Base-by-base conservation (phyloP, 1,140 invertebrate genomes). In the Physella acuta region DNA sequence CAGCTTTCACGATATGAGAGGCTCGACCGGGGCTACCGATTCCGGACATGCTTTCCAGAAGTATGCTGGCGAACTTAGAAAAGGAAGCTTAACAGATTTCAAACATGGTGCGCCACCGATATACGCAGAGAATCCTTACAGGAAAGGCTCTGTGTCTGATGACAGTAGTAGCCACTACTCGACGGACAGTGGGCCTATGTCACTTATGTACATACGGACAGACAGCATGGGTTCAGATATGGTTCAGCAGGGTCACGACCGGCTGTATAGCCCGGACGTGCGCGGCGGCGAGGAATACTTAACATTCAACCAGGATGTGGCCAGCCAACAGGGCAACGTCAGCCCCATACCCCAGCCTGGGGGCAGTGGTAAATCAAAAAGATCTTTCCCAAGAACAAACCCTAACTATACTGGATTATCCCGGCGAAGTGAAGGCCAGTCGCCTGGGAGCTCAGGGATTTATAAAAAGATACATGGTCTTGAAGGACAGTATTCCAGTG, bases 301-400 rank as follows among this genome's bases (percentile, higher is more conserved):
- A 56, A 74, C 79, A 30, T 82, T 80, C 70, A 81, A 78, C 73
- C 81, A 82, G 63, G 81, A 82, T 68, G 81, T 82, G 72, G 75
- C 75, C 20, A 74, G 71, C 63, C 77, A 79, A 49, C 79, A 82
- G 53, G 79, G 79, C 33, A 74, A 76, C 69, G 75, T 78, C 14
- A 81, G 79, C 49, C 80, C 81, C 5, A 64, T 76, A 28, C 76
- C 77, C 8, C 73, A 75, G 39, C n/a, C 4, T 3, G 33, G 2
- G 24, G 49, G 58, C 0, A 2, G 51, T 4, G 67, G 63, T 30
- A 81, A 80, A 74, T 80, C 79, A 51, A 85, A 83, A 73, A 69
- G 83, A 31, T 74, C 80, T 34, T 85, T 85, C 72, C 83, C 83
- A 17, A 71, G 83, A 64, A 85, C 83, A 30, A 85, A 85, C 71